Conservation (phyloP, 1,140 invertebrate genomes). For the Lanistes nyassanus region DNA sequence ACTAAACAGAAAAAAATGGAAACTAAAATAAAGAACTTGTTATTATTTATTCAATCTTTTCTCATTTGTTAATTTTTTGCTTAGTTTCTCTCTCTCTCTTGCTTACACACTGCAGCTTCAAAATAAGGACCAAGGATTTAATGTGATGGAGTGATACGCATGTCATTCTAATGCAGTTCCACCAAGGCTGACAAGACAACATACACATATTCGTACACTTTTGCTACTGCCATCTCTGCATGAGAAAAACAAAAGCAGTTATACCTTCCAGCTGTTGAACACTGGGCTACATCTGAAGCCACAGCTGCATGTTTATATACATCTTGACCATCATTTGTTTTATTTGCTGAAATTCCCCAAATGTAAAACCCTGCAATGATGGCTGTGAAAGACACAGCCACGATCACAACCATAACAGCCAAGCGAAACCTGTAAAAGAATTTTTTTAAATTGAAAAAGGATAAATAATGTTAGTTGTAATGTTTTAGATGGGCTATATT, state of each 20-base stretch:
- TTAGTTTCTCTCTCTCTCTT: too few relatives aligned
- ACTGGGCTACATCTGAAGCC: conserved; percentile 43
- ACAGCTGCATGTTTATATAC: conserved; percentile 11
- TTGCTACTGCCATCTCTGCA: too few relatives aligned
- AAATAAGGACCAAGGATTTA: too few relatives aligned
- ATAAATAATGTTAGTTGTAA: background rate
- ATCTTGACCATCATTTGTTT: too few relatives aligned
- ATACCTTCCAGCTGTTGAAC: conserved; percentile 49
- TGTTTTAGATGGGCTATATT: too few relatives aligned
- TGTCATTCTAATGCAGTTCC: too few relatives aligned
- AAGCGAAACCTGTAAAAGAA: background rate
- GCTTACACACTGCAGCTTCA: too few relatives aligned
- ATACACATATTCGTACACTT: background rate
- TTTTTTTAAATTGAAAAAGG: background rate
- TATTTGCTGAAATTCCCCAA: background rate
- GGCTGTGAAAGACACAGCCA: background rate
- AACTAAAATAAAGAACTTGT: background rate
- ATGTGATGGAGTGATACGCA: too few relatives aligned
- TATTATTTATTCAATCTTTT: too few relatives aligned
- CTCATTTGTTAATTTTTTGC: too few relatives aligned
- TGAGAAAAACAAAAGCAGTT: background rate
- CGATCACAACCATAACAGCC: background rate
- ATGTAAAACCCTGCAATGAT: background rate
- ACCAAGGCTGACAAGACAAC: background rate
- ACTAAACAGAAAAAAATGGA: background rate